Evolutionary conservation across 2,113 vertebrate genomes (phyloP).

Genomic region (Xyliphius kryptos): DNA sequence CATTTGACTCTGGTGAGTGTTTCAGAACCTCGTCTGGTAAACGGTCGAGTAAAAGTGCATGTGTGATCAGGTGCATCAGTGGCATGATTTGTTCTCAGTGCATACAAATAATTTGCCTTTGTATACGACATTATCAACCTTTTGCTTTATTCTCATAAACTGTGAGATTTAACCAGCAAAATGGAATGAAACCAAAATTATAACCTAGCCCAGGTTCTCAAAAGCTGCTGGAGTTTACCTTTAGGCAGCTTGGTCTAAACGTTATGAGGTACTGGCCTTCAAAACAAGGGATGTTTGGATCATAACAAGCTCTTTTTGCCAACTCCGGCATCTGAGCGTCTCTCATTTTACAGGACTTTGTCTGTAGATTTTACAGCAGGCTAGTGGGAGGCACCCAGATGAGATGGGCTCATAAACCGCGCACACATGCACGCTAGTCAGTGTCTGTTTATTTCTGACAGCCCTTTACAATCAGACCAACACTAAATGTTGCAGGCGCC

Average conservation of each 20-base stretch:
- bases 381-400: slow-evolving; percentile 27
- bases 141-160: too few species aligned
- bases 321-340: slow-evolving; percentile 16
- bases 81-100: too few species aligned
- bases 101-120: too few species aligned
- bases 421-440: slow-evolving; percentile 29
- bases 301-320: slow-evolving; percentile 17
- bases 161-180: too few species aligned
- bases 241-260: slow-evolving; percentile 9
- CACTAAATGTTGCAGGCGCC: slow-evolving; percentile 28
- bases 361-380: slow-evolving; percentile 30
- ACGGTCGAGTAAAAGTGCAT: too few species aligned
- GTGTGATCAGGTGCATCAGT: too few species aligned
- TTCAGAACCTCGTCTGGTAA: too few species aligned
- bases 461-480: slow-evolving; percentile 21
- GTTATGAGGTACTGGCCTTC: neutral
- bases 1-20: too few species aligned
- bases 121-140: too few species aligned
- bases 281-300: slow-evolving; percentile 13
- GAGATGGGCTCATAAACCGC: slow-evolving; percentile 35
- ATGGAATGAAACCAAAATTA: too few species aligned
- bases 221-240: slow-evolving; percentile 1
- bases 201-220: too few species aligned
- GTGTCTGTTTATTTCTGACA: slow-evolving; percentile 35
- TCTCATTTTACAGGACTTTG: slow-evolving; percentile 37